Evolutionary conservation across 35 echinoderm and acorn worm genomes (phyloP).

Genomic region (Eucidaris tribuloides): DNA sequence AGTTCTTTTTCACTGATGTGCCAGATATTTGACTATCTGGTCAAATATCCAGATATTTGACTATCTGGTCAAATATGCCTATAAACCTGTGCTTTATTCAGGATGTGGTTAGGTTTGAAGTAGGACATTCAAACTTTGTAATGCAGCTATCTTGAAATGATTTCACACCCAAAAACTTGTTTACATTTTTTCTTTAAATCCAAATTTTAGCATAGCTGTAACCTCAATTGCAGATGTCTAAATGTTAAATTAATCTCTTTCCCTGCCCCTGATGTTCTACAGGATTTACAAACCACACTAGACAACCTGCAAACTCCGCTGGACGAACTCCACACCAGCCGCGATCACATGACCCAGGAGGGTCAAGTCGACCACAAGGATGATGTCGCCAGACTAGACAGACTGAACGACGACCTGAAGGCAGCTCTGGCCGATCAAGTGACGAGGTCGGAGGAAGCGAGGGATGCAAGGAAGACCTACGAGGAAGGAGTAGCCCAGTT

Average conservation of each 20-base stretch:
- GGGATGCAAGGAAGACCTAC: conserved; percentile 28
- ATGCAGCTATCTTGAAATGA: too few species aligned
- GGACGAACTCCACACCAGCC: conserved; percentile 19
- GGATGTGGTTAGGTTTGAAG: too few species aligned
- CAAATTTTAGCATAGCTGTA: too few species aligned
- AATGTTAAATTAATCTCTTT: background rate
- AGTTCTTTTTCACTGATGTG: too few species aligned
- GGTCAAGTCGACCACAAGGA: conserved; percentile 60
- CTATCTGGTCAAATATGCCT: too few species aligned
- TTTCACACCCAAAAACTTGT: too few species aligned
- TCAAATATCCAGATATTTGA: too few species aligned
- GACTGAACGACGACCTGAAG: conserved; percentile 37
- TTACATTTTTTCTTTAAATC: too few species aligned
- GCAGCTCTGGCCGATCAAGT: background rate
- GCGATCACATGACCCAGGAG: conserved; percentile 25
- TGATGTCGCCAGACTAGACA: conserved; percentile 30
- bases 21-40: too few species aligned
- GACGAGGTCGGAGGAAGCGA: conserved; percentile 6
- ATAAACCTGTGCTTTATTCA: too few species aligned
- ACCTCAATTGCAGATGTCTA: too few species aligned
- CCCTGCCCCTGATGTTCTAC: background rate
- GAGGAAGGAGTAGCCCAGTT: conserved; percentile 31
- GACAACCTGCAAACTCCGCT: conserved; percentile 19
- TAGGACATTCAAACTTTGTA: too few species aligned
- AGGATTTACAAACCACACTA: conserved; percentile 51